Percentiles rank a stretch among this genome's conserved stretches.
These are phyloP conservation scores for Dryococelus australis DNA, from an alignment of 2,888 invertebrate genomes.

Conservation along the genomic window DNA sequence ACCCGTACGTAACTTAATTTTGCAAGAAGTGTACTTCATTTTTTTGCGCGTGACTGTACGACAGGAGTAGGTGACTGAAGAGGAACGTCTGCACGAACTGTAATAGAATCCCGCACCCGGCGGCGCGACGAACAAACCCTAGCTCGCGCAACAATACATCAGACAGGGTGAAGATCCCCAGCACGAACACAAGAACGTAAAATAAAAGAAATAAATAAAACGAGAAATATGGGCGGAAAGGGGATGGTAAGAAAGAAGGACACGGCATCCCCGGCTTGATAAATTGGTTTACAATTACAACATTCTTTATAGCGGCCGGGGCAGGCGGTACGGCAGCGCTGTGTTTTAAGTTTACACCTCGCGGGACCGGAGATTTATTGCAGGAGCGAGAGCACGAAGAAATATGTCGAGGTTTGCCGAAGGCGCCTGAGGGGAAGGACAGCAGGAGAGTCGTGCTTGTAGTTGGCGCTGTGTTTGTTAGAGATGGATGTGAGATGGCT, in stretches of 20 bases:
- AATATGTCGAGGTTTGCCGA: not conserved
- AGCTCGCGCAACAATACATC: not conserved
- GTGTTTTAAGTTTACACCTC: not conserved
- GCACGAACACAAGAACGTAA: not conserved
- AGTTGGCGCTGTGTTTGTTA: not conserved
- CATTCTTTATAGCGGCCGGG: not conserved
- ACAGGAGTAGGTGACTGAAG: not conserved
- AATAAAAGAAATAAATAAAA: not conserved
- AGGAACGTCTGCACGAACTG: not conserved
- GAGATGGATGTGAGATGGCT: not conserved
- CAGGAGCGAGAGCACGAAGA: not conserved
- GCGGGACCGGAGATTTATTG: not conserved
- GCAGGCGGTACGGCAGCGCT: not conserved
- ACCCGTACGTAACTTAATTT: no score
- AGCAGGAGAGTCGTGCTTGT: not conserved
- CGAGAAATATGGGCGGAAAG: not conserved
- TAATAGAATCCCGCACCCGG: not conserved
- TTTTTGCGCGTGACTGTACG: no score
- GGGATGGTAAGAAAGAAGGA: not conserved
- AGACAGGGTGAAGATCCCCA: not conserved
- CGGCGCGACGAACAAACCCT: not conserved
- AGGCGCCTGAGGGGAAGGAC: not conserved
- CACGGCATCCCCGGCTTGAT: not conserved
- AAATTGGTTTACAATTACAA: slow-evolving; percentile 27
- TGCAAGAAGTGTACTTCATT: no score